Conservation (phyloP, 2,113 vertebrate species). For the Tauraco erythrolophus region DNA sequence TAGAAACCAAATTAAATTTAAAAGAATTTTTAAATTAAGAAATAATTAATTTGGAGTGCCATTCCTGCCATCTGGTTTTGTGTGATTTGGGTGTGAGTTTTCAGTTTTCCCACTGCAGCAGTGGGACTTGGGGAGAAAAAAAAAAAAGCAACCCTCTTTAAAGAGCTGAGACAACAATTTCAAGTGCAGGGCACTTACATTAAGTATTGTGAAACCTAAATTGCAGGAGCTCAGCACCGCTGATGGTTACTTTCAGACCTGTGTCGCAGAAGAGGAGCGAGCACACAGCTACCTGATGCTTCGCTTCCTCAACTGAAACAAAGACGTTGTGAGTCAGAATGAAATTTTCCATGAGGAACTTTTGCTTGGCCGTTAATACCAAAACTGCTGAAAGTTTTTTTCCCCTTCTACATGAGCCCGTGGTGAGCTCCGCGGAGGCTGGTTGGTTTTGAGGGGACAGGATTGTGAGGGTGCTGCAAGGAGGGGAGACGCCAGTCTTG, state of each 20-base stretch:
- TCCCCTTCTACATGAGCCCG: background rate
- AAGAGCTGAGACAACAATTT: constrained; percentile 22
- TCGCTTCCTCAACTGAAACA: background rate
- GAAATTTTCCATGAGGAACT: background rate
- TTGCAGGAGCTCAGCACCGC: background rate
- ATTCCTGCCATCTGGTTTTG: background rate
- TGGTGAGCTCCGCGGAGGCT: accelerated
- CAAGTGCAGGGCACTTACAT: background rate
- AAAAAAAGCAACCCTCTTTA: background rate
- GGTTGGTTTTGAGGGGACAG: accelerated
- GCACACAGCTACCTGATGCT: background rate
- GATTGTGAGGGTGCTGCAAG: background rate
- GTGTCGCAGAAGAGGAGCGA: background rate
- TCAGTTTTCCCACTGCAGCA: background rate
- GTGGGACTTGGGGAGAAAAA: background rate
- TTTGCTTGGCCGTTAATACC: background rate
- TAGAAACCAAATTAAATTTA: background rate
- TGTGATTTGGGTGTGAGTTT: background rate
- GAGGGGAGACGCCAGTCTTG: background rate
- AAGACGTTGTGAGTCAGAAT: background rate
- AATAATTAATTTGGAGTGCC: constrained; percentile 5
- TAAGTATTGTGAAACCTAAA: constrained; percentile 9
- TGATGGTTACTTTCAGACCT: background rate
- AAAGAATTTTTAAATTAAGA: constrained; percentile 22
- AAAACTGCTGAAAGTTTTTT: background rate